Conservation (phyloP, 2,797 vertebrate genomes). For the Prionace glauca region DNA sequence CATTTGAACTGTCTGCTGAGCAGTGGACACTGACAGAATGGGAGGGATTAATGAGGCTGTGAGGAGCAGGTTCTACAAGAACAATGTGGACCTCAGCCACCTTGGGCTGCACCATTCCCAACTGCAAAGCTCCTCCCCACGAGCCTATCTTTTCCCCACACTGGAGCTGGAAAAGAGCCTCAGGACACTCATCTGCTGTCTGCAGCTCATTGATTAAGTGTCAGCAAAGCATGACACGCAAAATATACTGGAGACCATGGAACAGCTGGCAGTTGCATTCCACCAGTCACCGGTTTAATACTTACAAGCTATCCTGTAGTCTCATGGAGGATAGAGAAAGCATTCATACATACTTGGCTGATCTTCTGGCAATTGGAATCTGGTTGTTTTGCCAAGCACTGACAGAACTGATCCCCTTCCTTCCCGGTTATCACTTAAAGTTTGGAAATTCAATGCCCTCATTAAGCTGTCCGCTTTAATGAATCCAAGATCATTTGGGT, state of each 20-base stretch:
- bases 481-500: neutral
- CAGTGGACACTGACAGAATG: neutral
- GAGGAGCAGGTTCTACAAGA: neutral
- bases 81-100: neutral
- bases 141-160: neutral
- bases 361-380: neutral
- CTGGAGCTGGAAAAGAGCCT: neutral
- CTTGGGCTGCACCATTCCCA: neutral
- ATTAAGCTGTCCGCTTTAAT: neutral
- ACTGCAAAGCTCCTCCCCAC: neutral
- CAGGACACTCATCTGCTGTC: neutral
- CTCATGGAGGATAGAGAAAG: neutral
- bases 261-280: neutral
- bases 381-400: slow-evolving; percentile 19
- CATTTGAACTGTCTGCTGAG: neutral
- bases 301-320: neutral
- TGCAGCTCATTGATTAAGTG: neutral
- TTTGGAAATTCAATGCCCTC: slow-evolving; percentile 18
- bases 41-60: neutral
- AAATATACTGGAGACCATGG: neutral
- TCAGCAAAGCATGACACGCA: neutral
- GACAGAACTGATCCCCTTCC: neutral
- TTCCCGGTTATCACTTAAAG: neutral
- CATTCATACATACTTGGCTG: slow-evolving; percentile 22
- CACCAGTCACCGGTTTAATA: neutral